A percentile compares a stretch with the other conserved stretches of the same genome.
phyloP scores from a whole-genome alignment of 1,140 invertebrate genomes.

The Melanaphis sacchari region DNA sequence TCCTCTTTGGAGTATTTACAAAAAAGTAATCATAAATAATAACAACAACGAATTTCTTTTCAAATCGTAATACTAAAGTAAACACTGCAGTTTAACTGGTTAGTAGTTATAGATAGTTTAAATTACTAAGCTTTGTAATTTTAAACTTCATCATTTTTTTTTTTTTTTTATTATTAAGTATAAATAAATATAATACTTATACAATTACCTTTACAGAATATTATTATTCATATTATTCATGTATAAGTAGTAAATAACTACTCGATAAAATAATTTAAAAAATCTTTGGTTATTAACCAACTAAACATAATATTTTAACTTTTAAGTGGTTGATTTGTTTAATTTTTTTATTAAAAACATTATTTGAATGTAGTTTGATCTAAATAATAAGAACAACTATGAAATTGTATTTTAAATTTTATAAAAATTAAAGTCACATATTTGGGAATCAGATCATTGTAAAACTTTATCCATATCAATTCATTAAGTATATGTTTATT shows the following conservation, averaged over 20 bases:
- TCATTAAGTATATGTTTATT: too few relatives aligned
- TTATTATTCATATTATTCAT: not conserved
- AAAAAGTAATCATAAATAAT: not conserved
- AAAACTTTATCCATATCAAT: not conserved
- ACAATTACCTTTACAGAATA: not conserved
- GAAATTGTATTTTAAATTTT: not conserved
- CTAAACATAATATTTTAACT: not conserved
- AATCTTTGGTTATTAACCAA: not conserved
- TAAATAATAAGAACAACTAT: not conserved
- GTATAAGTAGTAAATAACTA: not conserved
- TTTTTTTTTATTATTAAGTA: not conserved
- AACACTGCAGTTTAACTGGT: not conserved
- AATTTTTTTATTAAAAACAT: not conserved
- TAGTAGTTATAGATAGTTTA: not conserved
- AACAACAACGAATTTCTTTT: too few relatives aligned
- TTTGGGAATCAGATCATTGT: not conserved
- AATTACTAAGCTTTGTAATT: not conserved
- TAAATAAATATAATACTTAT: not conserved
- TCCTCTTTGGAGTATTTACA: too few relatives aligned
- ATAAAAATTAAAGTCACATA: not conserved
- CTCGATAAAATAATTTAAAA: not conserved
- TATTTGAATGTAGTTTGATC: not conserved
- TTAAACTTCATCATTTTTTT: not conserved
- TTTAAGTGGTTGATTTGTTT: not conserved
- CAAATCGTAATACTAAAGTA: not conserved